A percentile compares a stretch with the other conserved stretches of the same genome.
Evolutionary conservation across 2,888 invertebrate species (phyloP).

Genomic region (Eupithecia insigniata): DNA sequence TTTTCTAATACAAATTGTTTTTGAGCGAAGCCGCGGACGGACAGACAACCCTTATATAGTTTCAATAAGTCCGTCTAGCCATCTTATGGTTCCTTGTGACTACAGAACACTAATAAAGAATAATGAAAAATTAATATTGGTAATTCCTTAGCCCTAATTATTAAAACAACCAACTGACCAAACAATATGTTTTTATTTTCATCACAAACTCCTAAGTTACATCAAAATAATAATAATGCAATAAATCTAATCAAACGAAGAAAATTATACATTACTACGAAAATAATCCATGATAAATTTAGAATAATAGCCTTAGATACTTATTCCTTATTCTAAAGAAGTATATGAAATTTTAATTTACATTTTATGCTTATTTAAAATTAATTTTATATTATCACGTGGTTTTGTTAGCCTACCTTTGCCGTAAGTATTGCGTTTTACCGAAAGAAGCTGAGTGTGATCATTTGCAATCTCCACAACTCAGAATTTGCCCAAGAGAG

Average conservation of each 20-base stretch:
- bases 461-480: not conserved
- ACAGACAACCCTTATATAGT: too few relatives aligned
- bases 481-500: not conserved
- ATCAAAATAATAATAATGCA: conserved; percentile 37
- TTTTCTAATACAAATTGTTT: too few relatives aligned
- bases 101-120: not conserved
- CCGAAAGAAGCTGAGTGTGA: not conserved
- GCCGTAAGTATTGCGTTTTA: not conserved
- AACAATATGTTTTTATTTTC: conserved; percentile 76
- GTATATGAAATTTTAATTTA: conserved; percentile 54
- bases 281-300: conserved; percentile 55
- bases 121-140: not conserved
- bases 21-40: too few relatives aligned
- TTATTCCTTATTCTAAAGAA: conserved; percentile 39
- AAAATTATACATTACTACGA: conserved; percentile 59
- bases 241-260: conserved; percentile 65
- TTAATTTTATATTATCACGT: conserved; percentile 78
- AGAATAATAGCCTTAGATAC: conserved; percentile 61
- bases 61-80: too few relatives aligned
- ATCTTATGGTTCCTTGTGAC: not conserved
- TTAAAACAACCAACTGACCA: conserved; percentile 53
- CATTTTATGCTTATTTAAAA: conserved; percentile 66
- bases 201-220: conserved; percentile 68
- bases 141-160: not conserved
- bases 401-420: conserved; percentile 66